These are phyloP conservation scores for Camelus bactrianus DNA, from an alignment of 2,113 vertebrate genomes.

Conservation along the genomic window DNA sequence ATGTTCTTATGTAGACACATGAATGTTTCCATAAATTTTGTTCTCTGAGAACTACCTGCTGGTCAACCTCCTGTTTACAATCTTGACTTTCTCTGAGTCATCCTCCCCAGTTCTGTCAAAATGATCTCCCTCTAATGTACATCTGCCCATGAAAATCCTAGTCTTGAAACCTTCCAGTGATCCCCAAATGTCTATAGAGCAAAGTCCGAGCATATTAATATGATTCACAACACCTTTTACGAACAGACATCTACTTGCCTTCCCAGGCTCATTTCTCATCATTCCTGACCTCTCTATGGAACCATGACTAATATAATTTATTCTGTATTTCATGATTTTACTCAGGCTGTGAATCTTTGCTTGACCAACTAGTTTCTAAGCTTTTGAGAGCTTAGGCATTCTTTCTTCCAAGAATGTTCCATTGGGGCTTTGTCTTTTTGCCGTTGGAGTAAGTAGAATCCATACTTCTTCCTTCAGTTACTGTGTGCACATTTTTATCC, in stretches of 20 bases:
- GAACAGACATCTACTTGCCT: neutral
- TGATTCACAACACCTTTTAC: neutral
- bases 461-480: neutral
- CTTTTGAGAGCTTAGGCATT: neutral
- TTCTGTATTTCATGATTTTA: neutral
- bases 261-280: neutral
- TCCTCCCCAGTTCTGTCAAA: neutral
- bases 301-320: neutral
- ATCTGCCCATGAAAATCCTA: neutral
- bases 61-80: neutral
- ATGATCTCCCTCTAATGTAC: neutral
- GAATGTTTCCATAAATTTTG: neutral
- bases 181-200: neutral
- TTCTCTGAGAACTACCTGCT: neutral
- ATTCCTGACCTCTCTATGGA: neutral
- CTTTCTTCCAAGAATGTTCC: neutral
- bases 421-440: neutral
- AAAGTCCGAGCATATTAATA: neutral
- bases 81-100: neutral
- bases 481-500: neutral
- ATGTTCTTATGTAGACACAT: neutral
- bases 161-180: neutral
- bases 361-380: neutral
- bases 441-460: neutral
- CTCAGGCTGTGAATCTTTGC: neutral